Percentiles rank a stretch among this genome's conserved stretches.
Evolutionary conservation across 2,113 vertebrate species (phyloP).

Genomic region (Festucalex cinctus): DNA sequence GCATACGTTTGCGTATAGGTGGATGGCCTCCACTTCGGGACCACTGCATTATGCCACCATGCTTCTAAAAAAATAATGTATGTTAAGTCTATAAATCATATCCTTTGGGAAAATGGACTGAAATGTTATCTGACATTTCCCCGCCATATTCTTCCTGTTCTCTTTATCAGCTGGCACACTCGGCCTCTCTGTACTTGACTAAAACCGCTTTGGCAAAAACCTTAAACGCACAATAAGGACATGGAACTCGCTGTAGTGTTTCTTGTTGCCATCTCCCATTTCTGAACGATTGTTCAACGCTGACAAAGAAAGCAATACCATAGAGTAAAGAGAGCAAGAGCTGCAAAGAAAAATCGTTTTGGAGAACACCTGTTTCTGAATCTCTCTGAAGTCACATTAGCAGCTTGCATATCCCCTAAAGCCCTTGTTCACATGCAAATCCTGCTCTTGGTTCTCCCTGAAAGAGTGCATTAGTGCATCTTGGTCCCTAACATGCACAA

Average conservation of each 20-base stretch:
- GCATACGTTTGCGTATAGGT: too few species aligned
- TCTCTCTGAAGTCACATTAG: conserved; percentile 34
- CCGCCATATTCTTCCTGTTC: too few species aligned
- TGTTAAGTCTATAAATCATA: too few species aligned
- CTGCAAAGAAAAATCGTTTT: conserved; percentile 31
- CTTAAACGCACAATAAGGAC: too few species aligned
- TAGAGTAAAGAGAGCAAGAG: conserved; percentile 23
- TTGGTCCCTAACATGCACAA: conserved; percentile 6
- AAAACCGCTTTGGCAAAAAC: too few species aligned
- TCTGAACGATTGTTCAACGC: conserved; percentile 6
- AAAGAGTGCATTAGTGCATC: conserved; percentile 14
- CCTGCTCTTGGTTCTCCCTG: conserved; percentile 21
- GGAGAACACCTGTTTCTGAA: conserved; percentile 50
- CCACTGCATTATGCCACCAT: too few species aligned
- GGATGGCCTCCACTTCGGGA: too few species aligned
- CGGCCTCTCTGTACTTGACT: too few species aligned
- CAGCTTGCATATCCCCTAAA: conserved; percentile 36
- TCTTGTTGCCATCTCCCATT: conserved; percentile 2
- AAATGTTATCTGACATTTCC: too few species aligned
- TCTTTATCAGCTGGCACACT: too few species aligned
- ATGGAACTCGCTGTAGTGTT: background rate
- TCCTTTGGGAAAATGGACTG: too few species aligned
- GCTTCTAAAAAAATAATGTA: too few species aligned
- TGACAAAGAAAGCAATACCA: conserved; percentile 5
- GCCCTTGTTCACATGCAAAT: conserved; percentile 55